Evolutionary conservation across 1,140 invertebrate genomes (phyloP), one percentile per base, ranked within the genome.

Genomic region (Pomacea maculata): DNA sequence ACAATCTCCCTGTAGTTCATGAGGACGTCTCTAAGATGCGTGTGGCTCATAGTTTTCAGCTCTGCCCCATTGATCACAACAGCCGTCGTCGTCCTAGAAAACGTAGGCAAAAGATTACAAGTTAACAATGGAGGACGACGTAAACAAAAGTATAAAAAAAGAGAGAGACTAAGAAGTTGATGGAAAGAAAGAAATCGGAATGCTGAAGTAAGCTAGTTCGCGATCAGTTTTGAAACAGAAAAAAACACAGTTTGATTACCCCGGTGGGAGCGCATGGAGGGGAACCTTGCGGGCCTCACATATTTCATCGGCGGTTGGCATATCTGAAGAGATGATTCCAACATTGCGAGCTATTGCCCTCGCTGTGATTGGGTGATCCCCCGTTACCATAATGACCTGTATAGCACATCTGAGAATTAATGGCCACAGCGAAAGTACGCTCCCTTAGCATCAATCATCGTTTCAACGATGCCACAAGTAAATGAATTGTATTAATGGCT

Each of bases 301-400:
- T 91, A 99, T 98, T 91, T 99, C 98, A 91, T 99, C 97, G 84
- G 98, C 94, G 73, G 97, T 98, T 92, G 98, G 96, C 89, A 97
- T 98, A 89, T 96, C 93, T 94, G 98, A 97, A 79, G 97, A 98
- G 90, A 99, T 99, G 91, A 99, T 99, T 88, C 98, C 98, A 84
- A 99, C 98, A 83, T 96, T 97, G 93, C 99, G 98, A 91, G 98
- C 98, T 93, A 99, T 99, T 89, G 98, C 98, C 93, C 99, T 99
- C 91, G 98, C 98, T 92, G 98, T 99, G 93, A 99, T 99, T 78
- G 98, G 98, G 93, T 99, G 98, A 93, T 99, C 98, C 84, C 94
- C 94, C 85, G 94, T 95, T 55, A 94, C 94, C 94, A 94, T 94
- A 85, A 94, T 93, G 85, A 94, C 94, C 91, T 93, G n/a, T 21